Evolutionary conservation across 2,113 vertebrate genomes (phyloP).

Genomic region (Scytalopus superciliaris): DNA sequence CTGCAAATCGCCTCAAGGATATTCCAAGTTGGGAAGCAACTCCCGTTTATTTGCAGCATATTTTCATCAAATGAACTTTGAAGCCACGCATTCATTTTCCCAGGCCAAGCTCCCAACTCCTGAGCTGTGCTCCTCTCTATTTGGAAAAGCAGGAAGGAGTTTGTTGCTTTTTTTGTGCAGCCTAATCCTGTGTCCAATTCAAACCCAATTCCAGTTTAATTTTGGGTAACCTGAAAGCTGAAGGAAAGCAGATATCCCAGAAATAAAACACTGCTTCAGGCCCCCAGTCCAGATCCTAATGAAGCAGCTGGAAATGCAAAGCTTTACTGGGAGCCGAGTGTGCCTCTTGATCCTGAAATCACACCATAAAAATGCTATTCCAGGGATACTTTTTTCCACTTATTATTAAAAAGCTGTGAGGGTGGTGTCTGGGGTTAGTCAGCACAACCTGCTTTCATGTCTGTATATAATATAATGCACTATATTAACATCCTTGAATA

Average conservation of each 20-base stretch:
- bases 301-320: conserved; percentile 4
- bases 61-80: neutral
- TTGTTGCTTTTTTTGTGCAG: neutral
- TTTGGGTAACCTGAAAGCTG: neutral
- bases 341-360: neutral
- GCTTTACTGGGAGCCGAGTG: neutral
- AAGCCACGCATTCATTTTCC: neutral
- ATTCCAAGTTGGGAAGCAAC: neutral
- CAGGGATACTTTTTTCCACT: neutral
- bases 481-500: neutral
- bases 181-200: neutral
- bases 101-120: neutral
- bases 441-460: neutral
- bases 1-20: neutral
- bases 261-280: neutral
- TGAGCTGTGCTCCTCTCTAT: neutral
- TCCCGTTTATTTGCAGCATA: neutral
- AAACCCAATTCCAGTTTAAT: neutral
- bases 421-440: neutral
- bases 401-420: neutral
- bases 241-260: conserved; percentile 12
- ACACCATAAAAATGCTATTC: neutral
- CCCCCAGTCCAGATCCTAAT: neutral
- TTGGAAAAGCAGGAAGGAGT: neutral
- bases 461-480: neutral